Base-by-base conservation (phyloP, 2,113 vertebrate species). In the Salvelinus fontinalis region DNA sequence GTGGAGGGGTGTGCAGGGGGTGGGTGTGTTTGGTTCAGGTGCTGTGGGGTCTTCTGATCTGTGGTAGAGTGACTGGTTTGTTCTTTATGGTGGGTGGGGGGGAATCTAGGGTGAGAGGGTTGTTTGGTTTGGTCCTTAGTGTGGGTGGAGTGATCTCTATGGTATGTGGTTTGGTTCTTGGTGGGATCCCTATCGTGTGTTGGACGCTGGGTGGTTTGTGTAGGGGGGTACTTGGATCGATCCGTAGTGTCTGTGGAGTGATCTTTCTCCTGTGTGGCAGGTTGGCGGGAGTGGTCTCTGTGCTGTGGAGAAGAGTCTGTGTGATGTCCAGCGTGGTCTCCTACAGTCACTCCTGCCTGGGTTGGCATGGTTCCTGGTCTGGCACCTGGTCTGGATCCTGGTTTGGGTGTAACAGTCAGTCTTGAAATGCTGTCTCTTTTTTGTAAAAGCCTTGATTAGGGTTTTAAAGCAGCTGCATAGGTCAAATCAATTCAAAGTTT, bases 1-100 rank as follows among this genome's bases (percentile, higher is more conserved):
- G 83, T 5, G 51, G 79, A 62, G 0, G 67, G 27, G 0, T 75
- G 20, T 0, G 83, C 77, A 54, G 83, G 75, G 18, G 29, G 67
- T 29, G 26, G 0, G 5, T 31, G 48, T 1, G 14, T 44, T 44
- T 44, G 39, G 39, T 44, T 44, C 9, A 44, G 39, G 39, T 44
- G 39, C 39, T 44, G 57, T 22, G 73, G 57, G 13, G 16, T 20
- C 2, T 11, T 13, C 1, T 14, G 39, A 9, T 54, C 22, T 1
- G 67, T 49, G 71, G 71, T 49, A 20, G 80, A 65, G 57, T 16
- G 49, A 13, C 49, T 20, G 0, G 66, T 27, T 59, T 57, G 70
- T 13, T 31, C 26, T 2, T 20, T 2, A 67, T 44, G 1, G 2
- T 20, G 3, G 11, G 72, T 44, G 9, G 39, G 9, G 39, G 39